Evolutionary conservation across 2,888 invertebrate genomes (phyloP).

Genomic region (Drosophila colorata): DNA sequence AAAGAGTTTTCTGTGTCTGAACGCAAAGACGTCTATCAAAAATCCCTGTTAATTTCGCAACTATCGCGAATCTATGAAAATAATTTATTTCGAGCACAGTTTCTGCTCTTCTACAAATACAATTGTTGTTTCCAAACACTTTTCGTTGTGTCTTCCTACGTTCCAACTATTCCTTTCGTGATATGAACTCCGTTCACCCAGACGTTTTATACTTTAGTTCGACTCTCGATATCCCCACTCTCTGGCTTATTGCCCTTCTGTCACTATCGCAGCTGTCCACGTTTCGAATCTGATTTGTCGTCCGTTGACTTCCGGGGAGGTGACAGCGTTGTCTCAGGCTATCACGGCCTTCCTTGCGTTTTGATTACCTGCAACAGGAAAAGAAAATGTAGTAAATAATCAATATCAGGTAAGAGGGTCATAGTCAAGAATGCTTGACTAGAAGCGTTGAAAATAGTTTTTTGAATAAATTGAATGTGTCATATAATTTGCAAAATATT

Average conservation of each 20-base stretch:
- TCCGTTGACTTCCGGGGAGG: slow-evolving; percentile 49
- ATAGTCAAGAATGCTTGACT: not conserved
- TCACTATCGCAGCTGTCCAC: slow-evolving; percentile 32
- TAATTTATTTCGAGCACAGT: slow-evolving; percentile 37
- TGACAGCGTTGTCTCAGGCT: slow-evolving; percentile 63
- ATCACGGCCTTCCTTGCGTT: slow-evolving; percentile 58
- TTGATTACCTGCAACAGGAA: slow-evolving; percentile 57
- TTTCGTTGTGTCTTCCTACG: slow-evolving; percentile 38
- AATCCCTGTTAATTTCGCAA: slow-evolving; percentile 70
- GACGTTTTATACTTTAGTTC: slow-evolving; percentile 13
- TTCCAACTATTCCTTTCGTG: slow-evolving; percentile 45
- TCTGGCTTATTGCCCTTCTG: not conserved
- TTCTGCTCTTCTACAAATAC: slow-evolving; percentile 22
- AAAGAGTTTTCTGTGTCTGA: slow-evolving; percentile 38
- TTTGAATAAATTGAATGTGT: too few species aligned
- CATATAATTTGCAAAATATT: too few species aligned
- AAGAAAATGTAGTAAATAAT: slow-evolving; percentile 11
- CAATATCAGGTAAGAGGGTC: not conserved
- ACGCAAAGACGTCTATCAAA: slow-evolving; percentile 34
- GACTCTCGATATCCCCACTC: slow-evolving; percentile 3
- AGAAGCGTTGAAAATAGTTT: too few species aligned
- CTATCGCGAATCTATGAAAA: slow-evolving; percentile 24
- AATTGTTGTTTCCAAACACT: slow-evolving; percentile 36
- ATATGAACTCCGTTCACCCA: slow-evolving; percentile 66
- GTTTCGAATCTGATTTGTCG: slow-evolving; percentile 33